Base-by-base conservation (phyloP, 2,113 vertebrate genomes). In the Toxotes jaculatrix region DNA sequence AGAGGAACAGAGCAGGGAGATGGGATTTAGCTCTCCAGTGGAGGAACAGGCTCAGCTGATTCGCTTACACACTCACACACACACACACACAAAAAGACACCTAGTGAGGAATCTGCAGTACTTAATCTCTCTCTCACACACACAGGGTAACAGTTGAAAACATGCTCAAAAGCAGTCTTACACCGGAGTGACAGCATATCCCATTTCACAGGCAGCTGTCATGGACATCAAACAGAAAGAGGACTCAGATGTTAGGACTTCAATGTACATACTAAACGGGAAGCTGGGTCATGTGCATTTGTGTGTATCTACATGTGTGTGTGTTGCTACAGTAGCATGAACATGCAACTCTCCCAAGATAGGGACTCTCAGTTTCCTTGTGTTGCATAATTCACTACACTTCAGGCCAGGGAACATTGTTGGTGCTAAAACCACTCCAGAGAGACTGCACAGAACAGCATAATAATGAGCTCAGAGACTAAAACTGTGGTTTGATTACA, bases 371-470 rank as follows among this genome's bases (percentile, higher is more conserved):
- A 21, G 71, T 88, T 90, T 87, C 72, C 76, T 59, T 31, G 47
- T 59, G 77, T 90, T 93, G 85, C 90, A 92, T 93, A 92, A 93
- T 92, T 91, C 85, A 87, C 80, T 85, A 88, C 69, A 89, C 80
- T 71, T 83, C 69, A 74, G 82, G 77, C 82, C 49, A 65, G 74
- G 77, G 49, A 90, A 78, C 27, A 64, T 70, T 62, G 61, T 21
- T 74, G 53, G 38, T 74, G 74, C 77, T 79, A 86, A 86, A 87
- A 85, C 60, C 53, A n/a, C 69, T 76, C 73, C 27, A 27, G 71
- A 87, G 59, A 75, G 36, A 63, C 71, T 40, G 64, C 45, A 73
- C 0, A 66, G 31, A 67, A 7, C 12, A 64, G 62, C 40, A 31
- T 17, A 66, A 16, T 36, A 63, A 63, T 13, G 4, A 63, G n/a